These are phyloP conservation scores for Xanthia togata DNA, from an alignment of 2,888 invertebrate species.

Conservation along the genomic window DNA sequence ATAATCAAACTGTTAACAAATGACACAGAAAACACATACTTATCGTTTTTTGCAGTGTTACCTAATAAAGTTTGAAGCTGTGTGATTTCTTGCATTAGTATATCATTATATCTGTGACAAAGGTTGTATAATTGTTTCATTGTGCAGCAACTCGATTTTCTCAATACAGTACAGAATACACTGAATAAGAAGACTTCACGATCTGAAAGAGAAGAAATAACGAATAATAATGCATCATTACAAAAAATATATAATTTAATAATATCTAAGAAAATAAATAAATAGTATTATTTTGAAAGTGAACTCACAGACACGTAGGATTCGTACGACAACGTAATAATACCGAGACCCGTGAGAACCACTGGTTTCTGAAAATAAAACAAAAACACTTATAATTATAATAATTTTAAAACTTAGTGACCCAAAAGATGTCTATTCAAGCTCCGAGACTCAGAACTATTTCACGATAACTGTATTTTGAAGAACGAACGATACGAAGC, in stretches of 20 bases:
- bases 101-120: background rate
- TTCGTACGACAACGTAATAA: slow-evolving; percentile 70
- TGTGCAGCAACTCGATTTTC: background rate
- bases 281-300: background rate
- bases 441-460: background rate
- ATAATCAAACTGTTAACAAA: background rate
- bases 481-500: background rate
- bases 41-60: background rate
- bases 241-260: too few species aligned
- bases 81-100: background rate
- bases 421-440: background rate
- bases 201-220: slow-evolving; percentile 56
- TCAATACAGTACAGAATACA: slow-evolving; percentile 61
- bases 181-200: slow-evolving; percentile 64
- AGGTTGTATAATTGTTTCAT: background rate
- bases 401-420: background rate
- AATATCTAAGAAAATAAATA: background rate
- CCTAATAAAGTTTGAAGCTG: background rate
- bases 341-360: slow-evolving; percentile 64
- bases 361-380: slow-evolving; percentile 68
- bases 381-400: background rate
- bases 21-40: too few species aligned
- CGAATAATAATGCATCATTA: too few species aligned
- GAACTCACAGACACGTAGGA: slow-evolving; percentile 72
- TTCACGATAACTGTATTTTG: background rate